Conservation (phyloP, 2,888 invertebrate species). For the Polydrusus pterygomalis region DNA sequence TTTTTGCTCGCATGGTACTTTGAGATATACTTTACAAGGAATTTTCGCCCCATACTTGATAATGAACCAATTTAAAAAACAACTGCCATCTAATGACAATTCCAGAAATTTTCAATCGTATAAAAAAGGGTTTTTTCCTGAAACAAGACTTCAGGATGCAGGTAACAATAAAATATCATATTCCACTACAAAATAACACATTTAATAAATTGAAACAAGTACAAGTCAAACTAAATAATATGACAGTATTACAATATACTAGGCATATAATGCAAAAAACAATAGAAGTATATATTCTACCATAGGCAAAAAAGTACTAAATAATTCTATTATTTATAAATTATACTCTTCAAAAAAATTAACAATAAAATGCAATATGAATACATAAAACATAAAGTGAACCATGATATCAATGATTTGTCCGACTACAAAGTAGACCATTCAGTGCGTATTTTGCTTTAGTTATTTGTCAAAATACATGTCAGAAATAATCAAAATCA, state of each 20-base stretch:
- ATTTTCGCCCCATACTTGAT: too few species aligned
- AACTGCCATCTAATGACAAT: too few species aligned
- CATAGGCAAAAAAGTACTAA: constrained; percentile 19
- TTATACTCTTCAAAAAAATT: background rate
- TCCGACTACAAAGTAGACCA: background rate
- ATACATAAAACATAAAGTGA: constrained; percentile 3
- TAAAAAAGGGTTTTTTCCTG: too few species aligned
- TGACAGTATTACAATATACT: constrained; percentile 23
- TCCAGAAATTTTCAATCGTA: too few species aligned
- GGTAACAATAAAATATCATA: constrained; percentile 15
- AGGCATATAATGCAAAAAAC: constrained; percentile 23
- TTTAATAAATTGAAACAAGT: constrained; percentile 49
- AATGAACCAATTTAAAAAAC: too few species aligned
- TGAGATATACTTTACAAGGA: too few species aligned
- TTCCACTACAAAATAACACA: constrained; percentile 36
- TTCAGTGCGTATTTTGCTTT: too few species aligned
- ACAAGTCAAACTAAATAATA: constrained; percentile 42
- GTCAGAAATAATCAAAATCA: too few species aligned
- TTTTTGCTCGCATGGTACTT: too few species aligned
- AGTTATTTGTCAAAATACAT: too few species aligned
- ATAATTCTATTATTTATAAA: constrained; percentile 10
- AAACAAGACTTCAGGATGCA: background rate
- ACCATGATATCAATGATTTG: constrained; percentile 1
- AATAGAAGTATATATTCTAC: constrained; percentile 21
- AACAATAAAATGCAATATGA: constrained; percentile 13